Evolutionary conservation across 2,797 vertebrate genomes (phyloP).

Genomic region (Acanthurus tractus): DNA sequence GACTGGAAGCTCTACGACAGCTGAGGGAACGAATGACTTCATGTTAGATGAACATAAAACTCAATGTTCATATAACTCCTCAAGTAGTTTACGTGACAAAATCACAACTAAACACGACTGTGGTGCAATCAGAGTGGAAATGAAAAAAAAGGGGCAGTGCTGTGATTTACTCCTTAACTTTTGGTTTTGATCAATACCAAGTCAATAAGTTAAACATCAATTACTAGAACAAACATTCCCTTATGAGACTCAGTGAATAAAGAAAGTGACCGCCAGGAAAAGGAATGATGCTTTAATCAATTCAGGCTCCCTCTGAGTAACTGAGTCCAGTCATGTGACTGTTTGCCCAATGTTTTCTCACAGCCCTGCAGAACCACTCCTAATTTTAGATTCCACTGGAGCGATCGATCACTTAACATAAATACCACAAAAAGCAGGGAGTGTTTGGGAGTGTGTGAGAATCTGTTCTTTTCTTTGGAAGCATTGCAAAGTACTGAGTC

Average conservation of each 20-base stretch:
- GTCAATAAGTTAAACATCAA: constrained; percentile 47
- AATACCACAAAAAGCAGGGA: constrained; percentile 45
- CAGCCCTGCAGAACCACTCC: constrained; percentile 47
- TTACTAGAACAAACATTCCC: constrained; percentile 28
- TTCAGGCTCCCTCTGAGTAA: constrained; percentile 72
- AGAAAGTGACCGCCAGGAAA: constrained; percentile 55
- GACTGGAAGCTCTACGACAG: background rate
- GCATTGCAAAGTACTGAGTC: constrained; percentile 39
- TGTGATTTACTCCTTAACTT: constrained; percentile 34
- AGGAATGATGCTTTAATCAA: constrained; percentile 84
- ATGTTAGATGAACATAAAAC: background rate
- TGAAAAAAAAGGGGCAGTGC: background rate
- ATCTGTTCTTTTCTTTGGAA: constrained; percentile 32
- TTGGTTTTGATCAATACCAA: constrained; percentile 45
- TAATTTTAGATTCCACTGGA: constrained; percentile 67
- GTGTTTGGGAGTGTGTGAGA: constrained; percentile 23
- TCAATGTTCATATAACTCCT: background rate
- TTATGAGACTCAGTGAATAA: constrained; percentile 37
- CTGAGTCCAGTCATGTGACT: constrained; percentile 53
- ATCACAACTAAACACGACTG: background rate
- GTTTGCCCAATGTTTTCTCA: constrained; percentile 37
- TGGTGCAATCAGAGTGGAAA: background rate
- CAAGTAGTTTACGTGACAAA: background rate
- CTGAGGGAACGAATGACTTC: background rate
- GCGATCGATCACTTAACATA: constrained; percentile 64